Base-by-base conservation (phyloP, 2,797 vertebrate genomes). In the Huso huso region DNA sequence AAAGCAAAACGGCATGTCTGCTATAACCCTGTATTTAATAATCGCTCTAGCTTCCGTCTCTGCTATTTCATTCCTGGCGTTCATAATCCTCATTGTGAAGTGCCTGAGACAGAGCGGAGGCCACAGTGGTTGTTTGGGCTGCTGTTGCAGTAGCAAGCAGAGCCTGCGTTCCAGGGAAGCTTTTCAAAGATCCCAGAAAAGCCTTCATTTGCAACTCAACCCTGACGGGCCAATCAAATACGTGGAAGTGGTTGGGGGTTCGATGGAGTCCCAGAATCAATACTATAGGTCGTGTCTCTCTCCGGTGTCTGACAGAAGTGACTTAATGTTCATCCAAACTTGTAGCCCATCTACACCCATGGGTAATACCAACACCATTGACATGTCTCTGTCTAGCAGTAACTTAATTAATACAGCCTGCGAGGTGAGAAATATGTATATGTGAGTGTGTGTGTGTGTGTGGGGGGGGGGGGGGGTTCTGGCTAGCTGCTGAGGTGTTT, bases 201-300 rank as follows among this genome's bases (percentile, higher is more conserved):
- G 96, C 89, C 82, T 92, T 81, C 78, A 97, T 69, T 81, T 92
- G 64, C 88, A 98, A 75, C 88, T 98, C 66, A 97, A 93, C 78
- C 91, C 93, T 0, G 95, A 99, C 6, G 96, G 95, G 76, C 97
- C 96, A 2, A 93, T 98, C 65, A 92, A 94, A 72, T 97, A 98
- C 72, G 93, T 98, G 95, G 96, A 99, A 82, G 96, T 98, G 70
- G 95, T 95, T 6, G 89, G 96, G 70, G 90, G 90, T 48, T 81
- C 91, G 73, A 86, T 93, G 60, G 93, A 95, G n/a, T 81, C 91
- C 0, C 90, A 93, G 72, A 92, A 89, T 65, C 93, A 92, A 65
- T 91, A 92, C 76, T 94, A 97, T 76, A 86, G 93, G 79, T 94
- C 94, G 52, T 95, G 93, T 82, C 95, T 93, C 80, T 93, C 96